Percentiles rank a stretch among this genome's conserved stretches.
Evolutionary conservation across 2,888 invertebrate species (phyloP).

Genomic region (Nephrotoma guestfalica): DNA sequence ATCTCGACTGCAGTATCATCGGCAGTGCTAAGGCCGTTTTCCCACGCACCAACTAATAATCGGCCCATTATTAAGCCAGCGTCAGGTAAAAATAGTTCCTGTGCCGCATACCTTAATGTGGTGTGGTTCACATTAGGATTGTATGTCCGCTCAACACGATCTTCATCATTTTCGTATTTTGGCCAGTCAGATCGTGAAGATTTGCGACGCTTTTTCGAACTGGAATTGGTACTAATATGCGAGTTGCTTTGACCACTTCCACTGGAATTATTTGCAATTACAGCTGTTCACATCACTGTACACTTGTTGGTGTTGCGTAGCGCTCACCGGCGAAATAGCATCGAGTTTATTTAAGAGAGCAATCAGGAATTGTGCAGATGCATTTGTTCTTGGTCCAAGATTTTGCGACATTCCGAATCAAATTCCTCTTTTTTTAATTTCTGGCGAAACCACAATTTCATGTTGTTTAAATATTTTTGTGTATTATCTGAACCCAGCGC

Average conservation of each 20-base stretch:
- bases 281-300: neutral
- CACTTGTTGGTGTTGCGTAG: neutral
- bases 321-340: constrained; percentile 18
- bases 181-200: constrained; percentile 40
- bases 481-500: constrained; percentile 54
- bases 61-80: constrained; percentile 67
- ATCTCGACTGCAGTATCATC: constrained; percentile 70
- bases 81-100: constrained; percentile 74
- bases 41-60: constrained; percentile 78
- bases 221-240: constrained; percentile 17
- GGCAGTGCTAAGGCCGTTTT: constrained; percentile 70
- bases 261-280: neutral
- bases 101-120: constrained; percentile 41
- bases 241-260: neutral
- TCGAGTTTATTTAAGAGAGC: constrained; percentile 64
- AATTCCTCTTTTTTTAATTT: constrained; percentile 73
- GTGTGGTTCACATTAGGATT: constrained; percentile 17
- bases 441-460: constrained; percentile 62
- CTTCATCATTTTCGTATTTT: constrained; percentile 42
- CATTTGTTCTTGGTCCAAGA: constrained; percentile 57
- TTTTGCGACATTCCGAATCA: constrained; percentile 58
- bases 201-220: constrained; percentile 34
- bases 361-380: constrained; percentile 69
- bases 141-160: constrained; percentile 22
- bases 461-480: constrained; percentile 52